phyloP scores from a whole-genome alignment of 2,797 vertebrate genomes.

The Gila robusta region DNA sequence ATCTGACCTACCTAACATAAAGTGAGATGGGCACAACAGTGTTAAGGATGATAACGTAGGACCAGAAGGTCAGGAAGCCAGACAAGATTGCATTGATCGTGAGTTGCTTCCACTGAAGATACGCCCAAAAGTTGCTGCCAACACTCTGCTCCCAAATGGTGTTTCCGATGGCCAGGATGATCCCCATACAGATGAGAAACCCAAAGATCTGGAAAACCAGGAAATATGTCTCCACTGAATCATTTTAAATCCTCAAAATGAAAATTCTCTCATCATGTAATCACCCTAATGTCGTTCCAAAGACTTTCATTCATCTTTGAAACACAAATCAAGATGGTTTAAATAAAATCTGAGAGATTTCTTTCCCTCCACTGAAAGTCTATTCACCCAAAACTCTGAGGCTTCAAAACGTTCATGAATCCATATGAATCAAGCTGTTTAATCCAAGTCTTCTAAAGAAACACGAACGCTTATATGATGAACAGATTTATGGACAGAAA shows the following conservation, averaged over 20 bases:
- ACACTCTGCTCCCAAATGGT: conserved; percentile 79
- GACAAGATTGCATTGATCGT: conserved; percentile 75
- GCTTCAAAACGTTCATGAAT: too few relatives aligned
- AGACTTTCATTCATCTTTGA: too few relatives aligned
- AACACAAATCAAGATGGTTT: not conserved
- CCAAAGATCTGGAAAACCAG: conserved; percentile 79
- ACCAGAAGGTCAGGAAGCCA: conserved; percentile 85
- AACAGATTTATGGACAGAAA: not conserved
- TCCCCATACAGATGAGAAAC: conserved; percentile 81
- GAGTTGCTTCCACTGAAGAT: conserved; percentile 71
- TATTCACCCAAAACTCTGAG: too few relatives aligned
- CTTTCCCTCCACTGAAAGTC: too few relatives aligned
- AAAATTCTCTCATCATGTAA: too few relatives aligned
- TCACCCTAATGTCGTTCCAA: too few relatives aligned
- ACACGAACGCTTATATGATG: too few relatives aligned
- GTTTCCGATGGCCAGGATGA: conserved; percentile 81
- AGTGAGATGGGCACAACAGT: conserved; percentile 85
- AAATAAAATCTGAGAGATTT: too few relatives aligned
- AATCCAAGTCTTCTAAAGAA: too few relatives aligned
- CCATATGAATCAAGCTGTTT: too few relatives aligned
- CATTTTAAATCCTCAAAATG: not conserved
- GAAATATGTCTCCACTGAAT: not conserved
- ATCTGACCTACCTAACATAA: conserved; percentile 80
- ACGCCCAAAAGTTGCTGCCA: conserved; percentile 74
- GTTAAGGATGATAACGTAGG: conserved; percentile 83